Percentiles rank a stretch among this genome's conserved stretches.
These are phyloP conservation scores for Autographa gamma DNA, from an alignment of 2,888 invertebrate genomes.

Conservation along the genomic window DNA sequence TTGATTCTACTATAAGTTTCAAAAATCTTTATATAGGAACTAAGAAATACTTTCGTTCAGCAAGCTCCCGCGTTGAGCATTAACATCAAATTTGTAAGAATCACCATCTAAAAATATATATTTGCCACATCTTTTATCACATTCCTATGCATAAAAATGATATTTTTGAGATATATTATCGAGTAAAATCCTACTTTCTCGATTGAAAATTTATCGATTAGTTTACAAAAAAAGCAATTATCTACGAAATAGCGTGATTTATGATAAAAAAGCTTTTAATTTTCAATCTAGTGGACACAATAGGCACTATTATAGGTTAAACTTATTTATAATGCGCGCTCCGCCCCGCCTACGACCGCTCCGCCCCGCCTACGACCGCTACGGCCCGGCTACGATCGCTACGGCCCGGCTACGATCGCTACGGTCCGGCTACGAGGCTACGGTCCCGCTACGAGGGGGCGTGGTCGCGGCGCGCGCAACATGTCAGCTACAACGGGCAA, in stretches of 20 bases:
- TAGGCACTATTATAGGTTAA: conserved; percentile 40
- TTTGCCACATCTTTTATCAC: conserved; percentile 56
- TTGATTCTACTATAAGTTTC: conserved; percentile 18
- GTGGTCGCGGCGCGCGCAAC: conserved; percentile 79
- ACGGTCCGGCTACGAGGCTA: conserved; percentile 37
- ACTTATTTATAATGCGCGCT: conserved; percentile 43
- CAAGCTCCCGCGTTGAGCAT: conserved; percentile 44
- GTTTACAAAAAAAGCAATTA: neutral
- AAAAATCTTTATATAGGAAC: conserved; percentile 36
- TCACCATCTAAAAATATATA: conserved; percentile 50
- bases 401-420: conserved; percentile 37
- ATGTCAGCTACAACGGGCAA: conserved; percentile 86
- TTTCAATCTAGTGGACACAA: conserved; percentile 48
- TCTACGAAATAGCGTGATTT: neutral
- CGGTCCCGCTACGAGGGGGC: conserved; percentile 42
- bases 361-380: conserved; percentile 36
- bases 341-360: conserved; percentile 27
- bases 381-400: conserved; percentile 38
- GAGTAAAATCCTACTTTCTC: neutral
- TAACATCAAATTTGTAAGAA: conserved; percentile 36
- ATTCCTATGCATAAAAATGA: conserved; percentile 32
- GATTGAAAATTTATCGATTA: neutral
- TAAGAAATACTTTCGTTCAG: conserved; percentile 36
- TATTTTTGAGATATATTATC: neutral
- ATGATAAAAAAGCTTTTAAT: neutral